These are phyloP conservation scores for Akabosia matsudoensis DNA, from an alignment of 1,140 invertebrate genomes.

Conservation along the genomic window DNA sequence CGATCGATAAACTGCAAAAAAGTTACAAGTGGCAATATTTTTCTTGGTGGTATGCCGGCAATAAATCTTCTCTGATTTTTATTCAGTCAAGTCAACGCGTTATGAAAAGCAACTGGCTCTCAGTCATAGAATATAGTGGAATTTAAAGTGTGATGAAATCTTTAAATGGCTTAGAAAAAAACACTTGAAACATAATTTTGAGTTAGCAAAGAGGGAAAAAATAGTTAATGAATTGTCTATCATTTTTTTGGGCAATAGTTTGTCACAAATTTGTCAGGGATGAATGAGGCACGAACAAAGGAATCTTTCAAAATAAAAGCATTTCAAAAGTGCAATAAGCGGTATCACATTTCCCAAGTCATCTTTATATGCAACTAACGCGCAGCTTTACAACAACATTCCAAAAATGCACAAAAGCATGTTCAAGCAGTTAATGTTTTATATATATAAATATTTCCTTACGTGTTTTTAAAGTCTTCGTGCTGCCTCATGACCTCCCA, in stretches of 20 bases:
- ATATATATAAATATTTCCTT: slow-evolving; percentile 4
- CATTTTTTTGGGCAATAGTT: not conserved
- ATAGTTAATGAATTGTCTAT: not conserved
- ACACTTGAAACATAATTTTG: not conserved
- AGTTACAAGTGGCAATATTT: not conserved
- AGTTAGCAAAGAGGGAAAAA: not conserved
- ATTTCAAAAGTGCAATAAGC: not conserved
- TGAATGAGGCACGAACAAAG: not conserved
- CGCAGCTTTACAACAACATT: slow-evolving; percentile 1
- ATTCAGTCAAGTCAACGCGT: not conserved
- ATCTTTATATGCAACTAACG: not conserved
- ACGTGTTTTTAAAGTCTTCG: slow-evolving; percentile 56
- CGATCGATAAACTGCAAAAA: not conserved
- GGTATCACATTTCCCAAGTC: not conserved
- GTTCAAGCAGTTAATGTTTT: not conserved
- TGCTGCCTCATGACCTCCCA: slow-evolving; percentile 63
- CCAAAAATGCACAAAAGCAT: slow-evolving; percentile 4
- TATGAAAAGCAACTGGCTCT: not conserved
- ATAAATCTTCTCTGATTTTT: not conserved
- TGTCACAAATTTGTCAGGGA: not conserved
- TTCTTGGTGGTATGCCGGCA: not conserved
- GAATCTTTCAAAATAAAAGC: too few relatives aligned
- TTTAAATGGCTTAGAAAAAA: not conserved
- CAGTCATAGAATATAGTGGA: not conserved
- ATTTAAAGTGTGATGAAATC: not conserved